Base-by-base conservation (phyloP, 2,113 vertebrate species). In the Chaetodon trifascialis region DNA sequence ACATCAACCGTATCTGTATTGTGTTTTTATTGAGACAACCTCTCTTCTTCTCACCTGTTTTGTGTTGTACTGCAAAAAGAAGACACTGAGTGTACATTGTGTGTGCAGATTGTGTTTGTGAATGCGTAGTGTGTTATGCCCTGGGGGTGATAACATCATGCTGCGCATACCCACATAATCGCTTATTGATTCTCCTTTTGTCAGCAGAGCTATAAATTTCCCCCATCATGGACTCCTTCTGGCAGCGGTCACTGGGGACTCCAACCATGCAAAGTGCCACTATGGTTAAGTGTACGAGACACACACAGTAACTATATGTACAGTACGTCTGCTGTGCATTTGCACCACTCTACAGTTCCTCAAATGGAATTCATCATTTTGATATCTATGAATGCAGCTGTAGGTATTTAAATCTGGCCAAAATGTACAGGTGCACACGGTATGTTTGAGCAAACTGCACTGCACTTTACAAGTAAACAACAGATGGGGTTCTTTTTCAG, bases 111-210 rank as follows among this genome's bases (percentile, higher is more conserved):
- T 73, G 79, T 82, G 67, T 77, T 67, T 76, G 73, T 85, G 71
- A 89, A 78, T 80, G 47, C 0, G 2, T 56, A 23, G 59, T 23
- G 30, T 86, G 70, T 66, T 69, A 56, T 78, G 72, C 52, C 69
- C 70, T 1, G 36, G 70, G 40, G 70, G 82, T 77, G 88, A 92
- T 88, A 92, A 87, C 73, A 89, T 86, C 83, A 64, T 47, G 51
- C 80, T 34, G 80, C 6, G 21, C 64, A 5, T 77, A 84, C 86
- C 69, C 89, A 88, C 80, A 86, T 89, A 93, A 92, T 90, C 86
- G 44, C 58, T 75, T 84, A 92, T 92, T 89, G 89, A 92, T 92
- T 90, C 25, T 68, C 71, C 80, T 83, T 85, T 87, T 91, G 84
- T 88, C 84, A 87, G 84, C 82, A 73, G 72, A 83, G 86, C 78